Evolutionary conservation across 2,797 vertebrate species (phyloP).

Genomic region (Pangasius larnaudii): DNA sequence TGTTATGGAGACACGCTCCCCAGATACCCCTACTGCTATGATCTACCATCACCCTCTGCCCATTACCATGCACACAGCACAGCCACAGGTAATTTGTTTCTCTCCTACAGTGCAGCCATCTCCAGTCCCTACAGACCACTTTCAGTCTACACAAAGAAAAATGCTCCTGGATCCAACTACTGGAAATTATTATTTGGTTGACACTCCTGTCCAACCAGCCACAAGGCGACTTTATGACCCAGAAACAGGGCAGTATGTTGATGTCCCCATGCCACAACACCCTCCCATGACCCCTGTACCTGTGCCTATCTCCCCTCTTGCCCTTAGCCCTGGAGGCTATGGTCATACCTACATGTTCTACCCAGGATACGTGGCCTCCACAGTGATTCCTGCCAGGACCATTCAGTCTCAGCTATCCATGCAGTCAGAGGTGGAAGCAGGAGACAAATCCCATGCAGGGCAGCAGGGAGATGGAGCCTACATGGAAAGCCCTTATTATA

Average conservation of each 20-base stretch:
- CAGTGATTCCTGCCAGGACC: slow-evolving; percentile 75
- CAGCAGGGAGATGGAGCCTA: slow-evolving; percentile 73
- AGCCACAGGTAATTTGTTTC: slow-evolving; percentile 82
- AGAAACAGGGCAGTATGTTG: slow-evolving; percentile 94
- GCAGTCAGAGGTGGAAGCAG: slow-evolving; percentile 62
- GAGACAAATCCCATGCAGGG: slow-evolving; percentile 60
- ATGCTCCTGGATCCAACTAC: slow-evolving; percentile 94
- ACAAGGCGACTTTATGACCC: slow-evolving; percentile 92
- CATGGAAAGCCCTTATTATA: slow-evolving; percentile 87
- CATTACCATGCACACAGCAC: slow-evolving; percentile 71
- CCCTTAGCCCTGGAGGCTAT: slow-evolving; percentile 83
- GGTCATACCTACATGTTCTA: slow-evolving; percentile 92
- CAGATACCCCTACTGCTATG: slow-evolving; percentile 75
- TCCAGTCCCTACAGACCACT: slow-evolving; percentile 72
- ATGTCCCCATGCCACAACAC: slow-evolving; percentile 83
- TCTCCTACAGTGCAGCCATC: slow-evolving; percentile 74
- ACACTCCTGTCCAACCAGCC: slow-evolving; percentile 84
- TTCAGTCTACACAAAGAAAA: slow-evolving; percentile 87
- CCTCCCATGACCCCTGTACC: slow-evolving; percentile 67
- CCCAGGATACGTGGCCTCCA: slow-evolving; percentile 78
- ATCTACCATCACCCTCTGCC: slow-evolving; percentile 82
- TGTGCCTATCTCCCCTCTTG: slow-evolving; percentile 80
- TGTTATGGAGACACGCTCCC: slow-evolving; percentile 66
- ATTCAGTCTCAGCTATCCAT: slow-evolving; percentile 72
- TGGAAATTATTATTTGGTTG: slow-evolving; percentile 93